Percentiles rank a stretch among this genome's conserved stretches.
Conservation (phyloP, 2,113 vertebrate genomes). For the Scatophagus argus region DNA sequence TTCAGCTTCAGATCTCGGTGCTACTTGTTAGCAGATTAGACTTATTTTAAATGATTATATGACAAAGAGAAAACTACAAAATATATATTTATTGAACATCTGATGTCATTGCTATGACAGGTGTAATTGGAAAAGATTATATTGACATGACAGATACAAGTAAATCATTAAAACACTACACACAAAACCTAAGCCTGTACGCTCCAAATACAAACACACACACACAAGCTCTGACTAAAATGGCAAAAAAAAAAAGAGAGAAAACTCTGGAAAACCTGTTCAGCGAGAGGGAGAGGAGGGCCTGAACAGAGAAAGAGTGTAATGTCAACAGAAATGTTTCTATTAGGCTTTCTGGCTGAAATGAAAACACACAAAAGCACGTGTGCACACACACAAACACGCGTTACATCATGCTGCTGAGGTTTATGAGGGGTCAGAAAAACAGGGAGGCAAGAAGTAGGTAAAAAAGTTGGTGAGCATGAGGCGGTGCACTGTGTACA, state of each 20-base stretch:
- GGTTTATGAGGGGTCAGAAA: slow-evolving; percentile 65
- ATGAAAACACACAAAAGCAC: slow-evolving; percentile 63
- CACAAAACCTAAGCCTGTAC: not conserved
- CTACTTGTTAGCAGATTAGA: not conserved
- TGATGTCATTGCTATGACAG: not conserved
- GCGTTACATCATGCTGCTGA: slow-evolving; percentile 50
- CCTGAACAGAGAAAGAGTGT: slow-evolving; percentile 15
- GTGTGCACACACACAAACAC: slow-evolving; percentile 40
- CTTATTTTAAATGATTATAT: too few relatives aligned
- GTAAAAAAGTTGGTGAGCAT: slow-evolving; percentile 14
- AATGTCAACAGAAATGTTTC: slow-evolving; percentile 59
- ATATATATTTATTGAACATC: not conserved
- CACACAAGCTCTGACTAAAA: not conserved
- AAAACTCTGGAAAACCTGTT: slow-evolving; percentile 22
- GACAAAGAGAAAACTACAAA: not conserved
- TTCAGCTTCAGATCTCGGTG: not conserved
- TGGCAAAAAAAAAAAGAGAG: not conserved
- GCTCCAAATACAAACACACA: slow-evolving; percentile 9
- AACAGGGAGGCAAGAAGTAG: slow-evolving; percentile 43
- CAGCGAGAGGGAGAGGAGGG: not conserved
- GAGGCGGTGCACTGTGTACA: not conserved
- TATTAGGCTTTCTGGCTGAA: slow-evolving; percentile 31
- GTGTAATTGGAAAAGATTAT: too few relatives aligned
- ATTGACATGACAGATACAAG: too few relatives aligned
- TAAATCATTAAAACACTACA: not conserved